Evolutionary conservation across 2,797 vertebrate genomes (phyloP).

Genomic region (Margarornis squamiger): DNA sequence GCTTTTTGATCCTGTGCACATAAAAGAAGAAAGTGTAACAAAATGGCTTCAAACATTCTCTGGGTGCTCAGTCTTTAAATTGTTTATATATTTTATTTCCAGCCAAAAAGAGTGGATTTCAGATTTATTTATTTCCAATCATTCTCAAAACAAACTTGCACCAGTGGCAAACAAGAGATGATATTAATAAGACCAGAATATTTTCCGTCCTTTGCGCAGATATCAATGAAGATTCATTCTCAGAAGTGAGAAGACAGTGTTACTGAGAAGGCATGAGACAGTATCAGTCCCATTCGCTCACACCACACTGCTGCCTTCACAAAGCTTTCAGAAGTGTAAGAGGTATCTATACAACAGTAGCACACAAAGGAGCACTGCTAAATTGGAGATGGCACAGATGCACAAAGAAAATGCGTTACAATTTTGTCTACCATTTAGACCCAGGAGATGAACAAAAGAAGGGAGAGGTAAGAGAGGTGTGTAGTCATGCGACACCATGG

Average conservation of each 20-base stretch:
- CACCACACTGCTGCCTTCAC: background rate
- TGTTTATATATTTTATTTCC: background rate
- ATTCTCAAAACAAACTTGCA: background rate
- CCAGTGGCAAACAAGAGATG: background rate
- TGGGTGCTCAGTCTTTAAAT: background rate
- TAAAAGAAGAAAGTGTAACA: background rate
- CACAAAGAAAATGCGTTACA: background rate
- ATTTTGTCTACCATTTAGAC: background rate
- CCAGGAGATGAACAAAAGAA: background rate
- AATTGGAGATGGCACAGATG: background rate
- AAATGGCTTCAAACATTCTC: background rate
- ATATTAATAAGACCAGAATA: background rate
- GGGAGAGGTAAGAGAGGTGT: background rate
- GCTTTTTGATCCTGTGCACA: background rate
- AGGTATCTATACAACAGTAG: background rate
- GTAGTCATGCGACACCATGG: background rate
- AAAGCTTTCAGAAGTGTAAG: background rate
- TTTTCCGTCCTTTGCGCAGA: background rate
- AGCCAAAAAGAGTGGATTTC: background rate
- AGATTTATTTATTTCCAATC: background rate
- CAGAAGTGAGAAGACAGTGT: background rate
- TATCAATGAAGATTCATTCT: background rate
- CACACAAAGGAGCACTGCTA: background rate
- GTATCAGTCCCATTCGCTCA: background rate
- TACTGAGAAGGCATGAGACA: background rate